Evolutionary conservation across 1,140 invertebrate genomes (phyloP), one percentile per base, ranked within the genome.

Genomic region (Diploscapter pachys): DNA sequence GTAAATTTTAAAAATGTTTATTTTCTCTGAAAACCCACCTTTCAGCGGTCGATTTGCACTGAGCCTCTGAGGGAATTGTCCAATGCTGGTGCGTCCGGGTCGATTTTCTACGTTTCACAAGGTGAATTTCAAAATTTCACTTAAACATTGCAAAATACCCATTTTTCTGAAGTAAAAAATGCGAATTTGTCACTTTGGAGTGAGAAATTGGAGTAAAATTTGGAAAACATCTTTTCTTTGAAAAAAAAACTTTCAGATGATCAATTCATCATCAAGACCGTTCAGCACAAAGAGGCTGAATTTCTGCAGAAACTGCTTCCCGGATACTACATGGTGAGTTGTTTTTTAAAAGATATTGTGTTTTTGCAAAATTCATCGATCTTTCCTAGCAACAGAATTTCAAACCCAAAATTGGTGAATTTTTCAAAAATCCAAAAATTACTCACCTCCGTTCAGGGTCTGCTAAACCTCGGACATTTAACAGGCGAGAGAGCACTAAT

Each of bases 261-360:
- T 89, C 95, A 99, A 88, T 99, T 99, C 87, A 99, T 99, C 85
- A 95, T 99, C 80, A 99, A 99, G 90, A 99, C 97, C 80, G 95
- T 99, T 67, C 93, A 96, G 88, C 95, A 98, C 87, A 98, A 99
- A 88, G 97, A 99, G 89, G 96, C 96, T 61, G 95, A 99, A 89
- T 99, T 99, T 89, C 90, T 99, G 83, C 94, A 97, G 88, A 99
- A 97, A 88, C 89, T 99, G 80, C 89, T 99, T 85, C 95, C 96
- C 82, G 96, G 93, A 86, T 97, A 93, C 89, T 93, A 93, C 81
- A 92, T 94, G 91, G 91, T 91, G 56, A 61, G 55, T 76, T n/a
- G 62, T 80, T 64, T 3, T 73, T 73, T 68, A 9, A 4, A 4
- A 5, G 56, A 53, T 48, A 52, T n/a, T 52, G 6, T 64, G 55